Conservation (phyloP, 2,797 vertebrate genomes). For the Eidolon dupreanum region DNA sequence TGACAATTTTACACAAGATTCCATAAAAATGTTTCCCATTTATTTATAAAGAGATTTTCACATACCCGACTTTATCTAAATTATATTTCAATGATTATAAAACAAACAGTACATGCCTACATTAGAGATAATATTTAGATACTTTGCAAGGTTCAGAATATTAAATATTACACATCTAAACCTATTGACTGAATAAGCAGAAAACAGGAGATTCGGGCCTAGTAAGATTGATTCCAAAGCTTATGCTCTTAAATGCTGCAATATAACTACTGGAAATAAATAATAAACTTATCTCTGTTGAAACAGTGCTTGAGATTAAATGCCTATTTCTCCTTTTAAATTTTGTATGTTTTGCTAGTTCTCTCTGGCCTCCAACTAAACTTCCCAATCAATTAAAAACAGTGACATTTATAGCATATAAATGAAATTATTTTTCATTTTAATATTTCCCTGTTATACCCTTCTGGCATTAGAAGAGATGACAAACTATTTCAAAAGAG, state of each 20-base stretch:
- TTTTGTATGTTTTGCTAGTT: background rate
- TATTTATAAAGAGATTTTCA: background rate
- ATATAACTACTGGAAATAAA: slow-evolving; percentile 23
- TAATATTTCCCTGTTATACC: slow-evolving; percentile 43
- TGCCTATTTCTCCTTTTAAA: background rate
- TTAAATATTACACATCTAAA: background rate
- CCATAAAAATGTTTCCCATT: background rate
- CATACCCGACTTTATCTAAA: background rate
- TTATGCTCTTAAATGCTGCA: background rate
- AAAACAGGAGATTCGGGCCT: background rate
- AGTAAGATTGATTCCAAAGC: background rate
- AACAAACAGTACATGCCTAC: background rate
- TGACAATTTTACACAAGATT: background rate
- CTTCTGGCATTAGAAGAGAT: slow-evolving; percentile 17
- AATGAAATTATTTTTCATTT: slow-evolving; percentile 53
- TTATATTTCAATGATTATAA: background rate
- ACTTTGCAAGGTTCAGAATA: background rate
- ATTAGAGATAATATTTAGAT: background rate
- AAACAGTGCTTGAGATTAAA: slow-evolving; percentile 33
- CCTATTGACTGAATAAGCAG: background rate
- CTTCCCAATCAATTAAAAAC: slow-evolving; percentile 45
- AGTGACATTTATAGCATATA: slow-evolving; percentile 13
- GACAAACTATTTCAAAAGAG: slow-evolving; percentile 42
- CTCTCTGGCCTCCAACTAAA: slow-evolving; percentile 38
- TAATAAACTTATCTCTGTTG: background rate